Evolutionary conservation across 2,888 invertebrate species (phyloP).

Genomic region (Scaptomyza caliginosa): DNA sequence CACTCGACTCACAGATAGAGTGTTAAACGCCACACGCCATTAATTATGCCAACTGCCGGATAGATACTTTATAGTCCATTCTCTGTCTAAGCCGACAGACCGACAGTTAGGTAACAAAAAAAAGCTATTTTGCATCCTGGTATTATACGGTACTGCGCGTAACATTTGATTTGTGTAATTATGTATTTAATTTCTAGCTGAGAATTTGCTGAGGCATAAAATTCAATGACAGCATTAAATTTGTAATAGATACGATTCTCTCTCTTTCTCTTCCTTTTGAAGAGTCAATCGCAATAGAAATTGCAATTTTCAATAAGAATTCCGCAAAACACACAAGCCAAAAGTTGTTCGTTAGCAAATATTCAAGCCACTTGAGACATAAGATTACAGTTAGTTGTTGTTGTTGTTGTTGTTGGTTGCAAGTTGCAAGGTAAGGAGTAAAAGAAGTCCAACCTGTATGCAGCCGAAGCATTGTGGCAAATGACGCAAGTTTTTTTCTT

Average conservation of each 20-base stretch:
- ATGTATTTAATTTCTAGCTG: slow-evolving; percentile 42
- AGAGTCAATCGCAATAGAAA: background rate
- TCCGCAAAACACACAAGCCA: slow-evolving; percentile 35
- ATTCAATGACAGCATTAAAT: slow-evolving; percentile 71
- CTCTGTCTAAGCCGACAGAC: background rate
- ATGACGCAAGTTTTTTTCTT: slow-evolving; percentile 17
- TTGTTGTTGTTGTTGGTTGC: slow-evolving; percentile 8
- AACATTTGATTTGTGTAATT: slow-evolving; percentile 53
- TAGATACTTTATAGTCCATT: background rate
- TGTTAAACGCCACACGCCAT: slow-evolving; percentile 75
- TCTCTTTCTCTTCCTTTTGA: background rate
- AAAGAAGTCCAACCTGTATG: slow-evolving; percentile 42
- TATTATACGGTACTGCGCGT: slow-evolving; percentile 50
- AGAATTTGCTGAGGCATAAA: slow-evolving; percentile 68
- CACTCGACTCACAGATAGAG: slow-evolving; percentile 51
- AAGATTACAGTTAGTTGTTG: slow-evolving; percentile 59
- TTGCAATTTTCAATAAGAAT: background rate
- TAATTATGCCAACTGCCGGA: slow-evolving; percentile 66
- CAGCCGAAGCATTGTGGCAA: slow-evolving; percentile 8
- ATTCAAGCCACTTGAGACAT: slow-evolving; percentile 61
- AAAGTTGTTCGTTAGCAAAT: slow-evolving; percentile 43
- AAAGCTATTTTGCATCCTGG: slow-evolving; percentile 34
- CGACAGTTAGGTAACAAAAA: slow-evolving; percentile 24
- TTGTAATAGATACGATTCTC: slow-evolving; percentile 52
- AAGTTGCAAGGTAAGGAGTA: background rate